These are phyloP conservation scores for Chiropotes sagulatus DNA, from an alignment of 2,797 vertebrate species.

Conservation along the genomic window DNA sequence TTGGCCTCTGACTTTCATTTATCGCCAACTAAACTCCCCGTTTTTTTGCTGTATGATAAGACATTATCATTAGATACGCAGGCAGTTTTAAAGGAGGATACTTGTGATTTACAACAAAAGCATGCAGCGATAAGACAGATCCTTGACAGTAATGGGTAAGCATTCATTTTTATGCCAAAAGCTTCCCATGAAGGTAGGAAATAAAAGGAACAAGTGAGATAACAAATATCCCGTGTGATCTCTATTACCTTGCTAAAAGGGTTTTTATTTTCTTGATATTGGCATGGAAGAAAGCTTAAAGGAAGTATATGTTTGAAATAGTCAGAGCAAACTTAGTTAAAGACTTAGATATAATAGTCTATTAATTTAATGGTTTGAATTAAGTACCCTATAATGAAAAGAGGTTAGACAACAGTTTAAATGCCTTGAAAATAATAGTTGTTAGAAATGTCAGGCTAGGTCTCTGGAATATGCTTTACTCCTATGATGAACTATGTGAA, in stretches of 20 bases:
- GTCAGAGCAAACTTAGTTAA: conserved; percentile 52
- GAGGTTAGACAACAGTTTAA: conserved; percentile 10
- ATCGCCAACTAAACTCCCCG: neutral
- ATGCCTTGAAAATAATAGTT: neutral
- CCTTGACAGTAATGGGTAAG: conserved; percentile 69
- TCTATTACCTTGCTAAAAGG: conserved; percentile 58
- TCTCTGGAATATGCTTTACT: neutral
- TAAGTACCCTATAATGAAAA: conserved; percentile 45
- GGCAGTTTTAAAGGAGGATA: conserved; percentile 41
- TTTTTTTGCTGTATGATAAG: conserved; percentile 46
- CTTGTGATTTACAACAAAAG: conserved; percentile 62
- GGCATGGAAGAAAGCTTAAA: conserved; percentile 40
- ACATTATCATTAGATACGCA: conserved; percentile 42
- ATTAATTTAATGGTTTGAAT: conserved; percentile 54
- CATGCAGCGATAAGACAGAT: conserved; percentile 21
- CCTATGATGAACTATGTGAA: neutral
- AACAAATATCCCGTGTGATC: conserved; percentile 53
- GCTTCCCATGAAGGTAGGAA: conserved; percentile 45
- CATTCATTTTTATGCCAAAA: conserved; percentile 69
- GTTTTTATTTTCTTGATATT: conserved; percentile 53
- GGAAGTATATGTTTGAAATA: neutral
- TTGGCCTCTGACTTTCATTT: conserved; percentile 1
- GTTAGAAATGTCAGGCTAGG: neutral
- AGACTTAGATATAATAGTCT: conserved; percentile 34
- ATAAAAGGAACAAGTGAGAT: conserved; percentile 53